Base-by-base conservation (phyloP, 2,797 vertebrate species). In the Phrynocephalus guinanensis region DNA sequence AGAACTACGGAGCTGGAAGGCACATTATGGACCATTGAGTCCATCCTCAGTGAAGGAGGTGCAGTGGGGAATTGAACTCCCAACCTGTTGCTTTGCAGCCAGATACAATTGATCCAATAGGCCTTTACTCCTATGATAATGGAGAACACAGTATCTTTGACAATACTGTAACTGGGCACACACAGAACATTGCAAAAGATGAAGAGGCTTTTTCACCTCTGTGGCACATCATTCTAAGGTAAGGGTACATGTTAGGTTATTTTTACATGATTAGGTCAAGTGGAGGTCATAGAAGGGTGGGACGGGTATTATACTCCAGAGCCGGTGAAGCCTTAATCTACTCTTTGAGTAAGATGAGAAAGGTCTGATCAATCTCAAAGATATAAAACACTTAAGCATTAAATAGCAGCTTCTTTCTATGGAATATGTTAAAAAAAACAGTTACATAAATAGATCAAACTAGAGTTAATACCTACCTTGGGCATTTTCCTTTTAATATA, bases 331-430 rank as follows among this genome's bases (percentile, higher is more conserved):
- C 8, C 15, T 44, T 84, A 84, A 75, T 72, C 71, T 18, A 10
- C 33, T n/a, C 56, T 85, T 77, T 44, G 3, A 77, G 38, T 77
- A 63, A 85, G 11, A 22, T 77, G 73, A 22, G 38, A 77, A 77
- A 85, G 22, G 24, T 77, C 60, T 77, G 33, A 84, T 84, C 52
- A 84, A 73, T 11, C 71, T 84, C 52, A 63, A 38, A 73, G n/a
- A 56, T 18, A 52, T 9, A 71, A 63, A 38, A 9, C 56, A 73
- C 75, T 73, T 84, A 38, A 63, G 52, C 30, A 26, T 60, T 75
- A 63, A 56, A 44, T 44, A 76, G 28, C 56, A 76, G 33, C 76
- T 44, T 76, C 30, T 72, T 76, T 15, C 52, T 26, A 13, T 44
- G 1, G 3, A 44, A 75, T n/a, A n/a, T n/a, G 26, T 67, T 60